These are phyloP conservation scores for Lasius fuliginosus DNA, from an alignment of 2,888 invertebrate genomes.

Conservation along the genomic window DNA sequence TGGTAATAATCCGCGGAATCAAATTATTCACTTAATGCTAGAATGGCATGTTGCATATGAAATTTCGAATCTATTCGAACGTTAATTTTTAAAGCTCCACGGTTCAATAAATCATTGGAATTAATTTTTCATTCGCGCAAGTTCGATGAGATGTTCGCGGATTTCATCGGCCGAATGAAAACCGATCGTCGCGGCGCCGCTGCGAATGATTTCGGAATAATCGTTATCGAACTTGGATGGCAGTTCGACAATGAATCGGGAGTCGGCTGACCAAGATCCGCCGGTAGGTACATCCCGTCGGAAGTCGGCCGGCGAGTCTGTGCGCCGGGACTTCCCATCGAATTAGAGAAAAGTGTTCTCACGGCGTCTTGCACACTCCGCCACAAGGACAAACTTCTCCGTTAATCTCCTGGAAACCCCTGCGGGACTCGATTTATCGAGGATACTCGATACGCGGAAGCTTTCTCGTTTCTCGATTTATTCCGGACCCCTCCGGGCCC, in stretches of 20 bases:
- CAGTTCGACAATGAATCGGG: slow-evolving; percentile 66
- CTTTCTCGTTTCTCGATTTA: slow-evolving; percentile 71
- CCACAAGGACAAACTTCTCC: slow-evolving; percentile 78
- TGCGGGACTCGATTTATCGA: slow-evolving; percentile 75
- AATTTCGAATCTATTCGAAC: not conserved
- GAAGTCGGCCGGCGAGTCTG: slow-evolving; percentile 66
- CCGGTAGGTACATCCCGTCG: slow-evolving; percentile 57
- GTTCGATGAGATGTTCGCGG: not conserved
- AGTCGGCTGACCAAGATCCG: slow-evolving; percentile 75
- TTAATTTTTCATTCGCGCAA: slow-evolving; percentile 16
- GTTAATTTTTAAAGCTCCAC: slow-evolving; percentile 8
- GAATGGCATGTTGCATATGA: not conserved
- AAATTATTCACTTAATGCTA: slow-evolving; percentile 25
- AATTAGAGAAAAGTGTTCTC: slow-evolving; percentile 83
- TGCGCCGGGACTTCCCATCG: slow-evolving; percentile 78
- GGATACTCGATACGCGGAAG: slow-evolving; percentile 72
- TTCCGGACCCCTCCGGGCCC: slow-evolving; percentile 45
- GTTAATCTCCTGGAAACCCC: slow-evolving; percentile 80
- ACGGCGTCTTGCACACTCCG: slow-evolving; percentile 70
- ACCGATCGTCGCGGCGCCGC: not conserved
- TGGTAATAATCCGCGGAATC: slow-evolving; percentile 4
- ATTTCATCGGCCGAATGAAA: slow-evolving; percentile 1
- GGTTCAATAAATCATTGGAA: not conserved
- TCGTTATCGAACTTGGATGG: slow-evolving; percentile 66
- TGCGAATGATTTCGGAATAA: slow-evolving; percentile 59